A percentile compares a stretch with the other conserved stretches of the same genome.
Evolutionary conservation across 1,140 invertebrate species (phyloP).

Genomic region (Bombus huntii): DNA sequence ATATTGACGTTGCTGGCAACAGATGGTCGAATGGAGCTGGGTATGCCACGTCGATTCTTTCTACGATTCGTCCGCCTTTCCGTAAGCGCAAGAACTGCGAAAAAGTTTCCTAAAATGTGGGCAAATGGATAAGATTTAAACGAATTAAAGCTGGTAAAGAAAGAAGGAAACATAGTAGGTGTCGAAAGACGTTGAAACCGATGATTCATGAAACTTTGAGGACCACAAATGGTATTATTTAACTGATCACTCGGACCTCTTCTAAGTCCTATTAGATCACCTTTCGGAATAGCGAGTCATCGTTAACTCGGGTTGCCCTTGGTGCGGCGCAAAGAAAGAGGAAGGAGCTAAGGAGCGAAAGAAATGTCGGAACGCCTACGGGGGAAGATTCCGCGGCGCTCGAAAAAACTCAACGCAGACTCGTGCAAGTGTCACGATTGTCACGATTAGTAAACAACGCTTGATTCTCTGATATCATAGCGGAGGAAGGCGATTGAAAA

Average conservation of each 20-base stretch:
- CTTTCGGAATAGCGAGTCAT: slow-evolving; percentile 58
- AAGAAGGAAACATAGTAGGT: background rate
- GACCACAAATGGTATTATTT: slow-evolving; percentile 9
- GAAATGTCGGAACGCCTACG: slow-evolving; percentile 35
- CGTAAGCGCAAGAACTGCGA: background rate
- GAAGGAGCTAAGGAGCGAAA: slow-evolving; percentile 37
- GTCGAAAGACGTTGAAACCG: background rate
- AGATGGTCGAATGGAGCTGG: background rate
- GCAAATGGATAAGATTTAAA: background rate
- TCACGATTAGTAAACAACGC: background rate
- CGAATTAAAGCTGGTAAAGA: background rate
- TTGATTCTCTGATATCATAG: background rate
- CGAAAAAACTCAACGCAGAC: background rate
- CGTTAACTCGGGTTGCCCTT: slow-evolving; percentile 50
- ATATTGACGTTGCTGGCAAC: background rate
- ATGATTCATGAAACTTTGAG: slow-evolving; percentile 43
- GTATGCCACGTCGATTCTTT: too few relatives aligned
- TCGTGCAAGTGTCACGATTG: background rate
- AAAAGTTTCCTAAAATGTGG: background rate
- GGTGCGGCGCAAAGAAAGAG: slow-evolving; percentile 19
- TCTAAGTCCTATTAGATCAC: slow-evolving; percentile 55
- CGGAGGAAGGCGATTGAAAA: background rate
- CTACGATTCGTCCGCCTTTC: background rate
- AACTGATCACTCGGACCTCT: background rate
- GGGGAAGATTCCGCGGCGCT: background rate